Conservation (phyloP, 2,888 invertebrate genomes). For the Tuta absoluta region DNA sequence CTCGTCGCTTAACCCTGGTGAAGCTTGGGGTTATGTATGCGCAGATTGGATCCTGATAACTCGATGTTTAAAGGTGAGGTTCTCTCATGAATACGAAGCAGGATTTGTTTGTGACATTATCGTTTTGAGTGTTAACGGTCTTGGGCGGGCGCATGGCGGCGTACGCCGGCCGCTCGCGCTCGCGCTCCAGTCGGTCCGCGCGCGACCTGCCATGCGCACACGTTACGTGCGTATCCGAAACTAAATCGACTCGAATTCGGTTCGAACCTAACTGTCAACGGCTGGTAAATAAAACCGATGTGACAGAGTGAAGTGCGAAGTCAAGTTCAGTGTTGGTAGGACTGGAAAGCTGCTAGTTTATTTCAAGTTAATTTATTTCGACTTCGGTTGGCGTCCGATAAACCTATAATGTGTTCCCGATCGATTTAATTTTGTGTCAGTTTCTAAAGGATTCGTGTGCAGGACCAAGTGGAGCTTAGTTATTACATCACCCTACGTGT, state of each 20-base stretch:
- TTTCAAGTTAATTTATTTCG: conserved; percentile 40
- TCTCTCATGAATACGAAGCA: conserved; percentile 50
- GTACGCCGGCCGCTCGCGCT: conserved; percentile 47
- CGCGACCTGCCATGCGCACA: conserved; percentile 73
- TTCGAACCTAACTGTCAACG: conserved; percentile 50
- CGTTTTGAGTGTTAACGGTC: conserved; percentile 62
- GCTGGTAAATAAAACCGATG: conserved; percentile 47
- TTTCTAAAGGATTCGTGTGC: conserved; percentile 35
- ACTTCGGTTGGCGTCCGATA: conserved; percentile 54
- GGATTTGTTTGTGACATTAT: conserved; percentile 53
- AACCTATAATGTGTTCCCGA: conserved; percentile 42
- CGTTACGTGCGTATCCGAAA: conserved; percentile 53
- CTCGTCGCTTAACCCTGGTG: conserved; percentile 7
- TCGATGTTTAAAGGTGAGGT: conserved; percentile 44
- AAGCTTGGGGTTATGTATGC: conserved; percentile 30
- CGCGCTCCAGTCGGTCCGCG: conserved; percentile 60
- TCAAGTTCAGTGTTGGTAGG: conserved; percentile 59
- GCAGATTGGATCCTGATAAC: conserved; percentile 42
- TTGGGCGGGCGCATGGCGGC: conserved; percentile 41
- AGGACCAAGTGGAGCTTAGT: conserved; percentile 10
- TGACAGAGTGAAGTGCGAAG: conserved; percentile 58
- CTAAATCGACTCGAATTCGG: conserved; percentile 59
- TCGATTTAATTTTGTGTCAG: conserved; percentile 45
- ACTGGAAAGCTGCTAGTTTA: conserved; percentile 32
- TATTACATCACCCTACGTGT: conserved; percentile 2